Percentiles rank a stretch among this genome's conserved stretches.
These are phyloP conservation scores for Irena cyanogastra DNA, from an alignment of 2,113 vertebrate species.

Conservation along the genomic window DNA sequence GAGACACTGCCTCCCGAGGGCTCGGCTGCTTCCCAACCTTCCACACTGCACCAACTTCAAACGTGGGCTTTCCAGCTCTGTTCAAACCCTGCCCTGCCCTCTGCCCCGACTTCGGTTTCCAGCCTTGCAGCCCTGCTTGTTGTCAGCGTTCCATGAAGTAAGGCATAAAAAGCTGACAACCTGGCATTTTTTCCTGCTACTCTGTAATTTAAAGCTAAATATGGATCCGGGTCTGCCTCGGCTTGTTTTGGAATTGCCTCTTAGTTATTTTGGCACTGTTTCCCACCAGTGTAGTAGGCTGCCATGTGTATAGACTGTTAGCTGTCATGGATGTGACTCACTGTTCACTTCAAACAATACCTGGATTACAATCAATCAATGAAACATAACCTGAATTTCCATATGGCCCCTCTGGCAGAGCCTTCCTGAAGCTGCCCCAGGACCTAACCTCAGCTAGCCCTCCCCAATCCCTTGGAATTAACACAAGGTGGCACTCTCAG, in stretches of 20 bases:
- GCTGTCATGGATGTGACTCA: background rate
- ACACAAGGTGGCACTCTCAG: background rate
- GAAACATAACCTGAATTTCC: background rate
- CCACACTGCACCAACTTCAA: rapidly evolving
- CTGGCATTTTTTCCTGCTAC: background rate
- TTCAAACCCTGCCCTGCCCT: background rate
- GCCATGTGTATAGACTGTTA: background rate
- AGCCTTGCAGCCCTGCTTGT: background rate
- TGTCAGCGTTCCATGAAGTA: background rate
- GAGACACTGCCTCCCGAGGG: background rate
- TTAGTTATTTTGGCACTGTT: background rate
- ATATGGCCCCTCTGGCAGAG: rapidly evolving
- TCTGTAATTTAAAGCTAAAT: constrained; percentile 2
- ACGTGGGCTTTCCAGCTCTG: rapidly evolving
- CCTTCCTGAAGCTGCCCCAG: background rate
- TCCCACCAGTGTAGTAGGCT: background rate
- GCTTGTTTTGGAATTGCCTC: background rate
- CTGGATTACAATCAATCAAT: background rate
- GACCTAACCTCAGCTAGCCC: too few relatives aligned
- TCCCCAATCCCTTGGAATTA: background rate
- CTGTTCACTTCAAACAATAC: background rate
- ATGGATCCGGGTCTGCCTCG: background rate
- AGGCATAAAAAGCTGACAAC: background rate
- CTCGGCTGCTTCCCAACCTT: background rate
- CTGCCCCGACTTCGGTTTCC: background rate